Conservation (phyloP, 2,888 invertebrate species). For the Sarcophaga carnaria region DNA sequence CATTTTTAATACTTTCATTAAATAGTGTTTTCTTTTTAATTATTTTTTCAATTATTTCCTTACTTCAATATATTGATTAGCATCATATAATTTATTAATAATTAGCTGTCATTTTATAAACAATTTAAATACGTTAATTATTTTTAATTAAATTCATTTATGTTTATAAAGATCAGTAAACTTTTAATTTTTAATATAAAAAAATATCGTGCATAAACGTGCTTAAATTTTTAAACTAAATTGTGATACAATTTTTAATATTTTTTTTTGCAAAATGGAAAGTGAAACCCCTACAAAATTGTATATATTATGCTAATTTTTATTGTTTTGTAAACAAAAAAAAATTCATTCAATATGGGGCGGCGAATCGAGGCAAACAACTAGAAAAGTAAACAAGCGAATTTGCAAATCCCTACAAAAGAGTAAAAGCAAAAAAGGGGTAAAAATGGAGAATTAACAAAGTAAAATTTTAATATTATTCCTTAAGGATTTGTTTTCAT, state of each 20-base stretch:
- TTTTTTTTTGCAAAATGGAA: not conserved
- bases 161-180: slow-evolving; percentile 37
- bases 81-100: slow-evolving; percentile 6
- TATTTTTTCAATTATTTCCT: not conserved
- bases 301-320: slow-evolving; percentile 10
- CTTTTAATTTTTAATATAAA: slow-evolving; percentile 29
- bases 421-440: too few relatives aligned
- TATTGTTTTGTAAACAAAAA: not conserved
- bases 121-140: not conserved
- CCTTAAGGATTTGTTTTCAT: too few relatives aligned
- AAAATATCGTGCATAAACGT: slow-evolving; percentile 14
- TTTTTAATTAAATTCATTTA: not conserved
- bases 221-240: slow-evolving; percentile 19
- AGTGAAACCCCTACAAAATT: not conserved
- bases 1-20: too few relatives aligned
- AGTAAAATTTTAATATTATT: too few relatives aligned
- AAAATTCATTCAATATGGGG: too few relatives aligned
- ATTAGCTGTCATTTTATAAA: slow-evolving; percentile 16
- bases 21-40: not conserved
- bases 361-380: too few relatives aligned
- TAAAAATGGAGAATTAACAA: too few relatives aligned
- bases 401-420: too few relatives aligned
- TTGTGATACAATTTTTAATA: not conserved
- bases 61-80: not conserved
- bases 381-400: too few relatives aligned